Evolutionary conservation across 2,888 invertebrate genomes (phyloP).

Genomic region (Pollenia labialis): DNA sequence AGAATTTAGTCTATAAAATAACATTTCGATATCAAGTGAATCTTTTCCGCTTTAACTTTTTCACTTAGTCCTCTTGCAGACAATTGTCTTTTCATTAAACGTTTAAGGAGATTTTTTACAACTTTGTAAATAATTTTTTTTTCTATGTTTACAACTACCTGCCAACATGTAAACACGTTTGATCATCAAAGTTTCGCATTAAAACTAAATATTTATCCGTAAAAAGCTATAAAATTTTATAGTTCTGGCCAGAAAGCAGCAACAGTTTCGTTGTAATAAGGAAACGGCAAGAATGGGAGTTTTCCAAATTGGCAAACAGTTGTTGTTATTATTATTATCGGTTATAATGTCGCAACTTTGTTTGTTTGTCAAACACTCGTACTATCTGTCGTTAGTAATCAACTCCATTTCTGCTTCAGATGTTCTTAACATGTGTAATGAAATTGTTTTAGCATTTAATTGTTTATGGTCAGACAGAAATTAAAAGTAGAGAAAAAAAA

Average conservation of each 20-base stretch:
- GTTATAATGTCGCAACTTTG: slow-evolving; percentile 50
- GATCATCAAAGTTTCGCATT: slow-evolving; percentile 7
- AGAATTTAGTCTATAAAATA: no score
- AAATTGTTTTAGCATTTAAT: slow-evolving; percentile 72
- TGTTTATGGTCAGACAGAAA: slow-evolving; percentile 67
- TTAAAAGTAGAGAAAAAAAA: slow-evolving; percentile 8
- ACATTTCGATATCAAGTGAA: no score
- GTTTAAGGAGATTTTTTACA: not conserved
- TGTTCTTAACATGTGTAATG: slow-evolving; percentile 68
- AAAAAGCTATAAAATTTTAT: slow-evolving; percentile 72
- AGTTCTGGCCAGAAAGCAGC: slow-evolving; percentile 55
- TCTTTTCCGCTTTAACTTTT: not conserved
- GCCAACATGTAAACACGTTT: slow-evolving; percentile 69
- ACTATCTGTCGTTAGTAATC: slow-evolving; percentile 46
- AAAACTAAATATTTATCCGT: slow-evolving; percentile 66
- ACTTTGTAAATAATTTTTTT: not conserved
- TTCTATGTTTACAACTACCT: slow-evolving; percentile 60
- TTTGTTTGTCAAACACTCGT: not conserved
- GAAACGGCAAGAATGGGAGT: not conserved
- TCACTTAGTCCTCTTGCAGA: not conserved
- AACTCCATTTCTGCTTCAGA: slow-evolving; percentile 67
- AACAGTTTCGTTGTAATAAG: slow-evolving; percentile 50
- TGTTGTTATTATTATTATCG: slow-evolving; percentile 60
- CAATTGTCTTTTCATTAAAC: not conserved
- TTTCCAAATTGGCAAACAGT: slow-evolving; percentile 55